Evolutionary conservation across 2,113 vertebrate species (phyloP).

Genomic region (Donacobius atricapilla): DNA sequence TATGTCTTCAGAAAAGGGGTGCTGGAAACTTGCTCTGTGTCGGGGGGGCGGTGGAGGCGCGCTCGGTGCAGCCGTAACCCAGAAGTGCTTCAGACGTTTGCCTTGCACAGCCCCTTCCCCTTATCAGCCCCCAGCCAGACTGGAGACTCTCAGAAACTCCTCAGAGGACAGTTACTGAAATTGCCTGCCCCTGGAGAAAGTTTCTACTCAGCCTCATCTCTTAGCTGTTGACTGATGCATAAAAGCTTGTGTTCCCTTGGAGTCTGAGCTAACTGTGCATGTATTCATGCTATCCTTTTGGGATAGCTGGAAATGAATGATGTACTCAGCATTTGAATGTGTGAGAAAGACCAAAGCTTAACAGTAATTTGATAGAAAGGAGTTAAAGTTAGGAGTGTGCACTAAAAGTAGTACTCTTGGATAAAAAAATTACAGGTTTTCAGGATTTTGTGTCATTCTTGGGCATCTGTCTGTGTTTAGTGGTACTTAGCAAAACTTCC

Average conservation of each 20-base stretch:
- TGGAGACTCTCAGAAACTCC: background rate
- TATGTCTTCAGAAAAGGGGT: background rate
- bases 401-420: background rate
- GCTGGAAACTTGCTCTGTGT: background rate
- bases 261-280: background rate
- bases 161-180: background rate
- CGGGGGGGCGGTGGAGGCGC: background rate
- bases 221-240: conserved; percentile 25
- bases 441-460: background rate
- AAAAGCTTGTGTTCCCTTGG: background rate
- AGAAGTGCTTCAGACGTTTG: background rate
- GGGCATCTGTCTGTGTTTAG: background rate
- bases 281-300: background rate
- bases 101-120: background rate
- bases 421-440: background rate
- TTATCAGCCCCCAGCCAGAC: background rate
- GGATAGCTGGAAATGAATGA: background rate
- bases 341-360: background rate
- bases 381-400: background rate
- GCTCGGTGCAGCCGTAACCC: background rate
- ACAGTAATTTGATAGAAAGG: background rate
- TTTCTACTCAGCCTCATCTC: conserved; percentile 12
- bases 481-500: background rate
- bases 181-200: background rate
- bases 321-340: background rate